Percentiles rank a stretch among this genome's conserved stretches.
Evolutionary conservation across 2,888 invertebrate genomes (phyloP).

Genomic region (Temnothorax rugatulus): DNA sequence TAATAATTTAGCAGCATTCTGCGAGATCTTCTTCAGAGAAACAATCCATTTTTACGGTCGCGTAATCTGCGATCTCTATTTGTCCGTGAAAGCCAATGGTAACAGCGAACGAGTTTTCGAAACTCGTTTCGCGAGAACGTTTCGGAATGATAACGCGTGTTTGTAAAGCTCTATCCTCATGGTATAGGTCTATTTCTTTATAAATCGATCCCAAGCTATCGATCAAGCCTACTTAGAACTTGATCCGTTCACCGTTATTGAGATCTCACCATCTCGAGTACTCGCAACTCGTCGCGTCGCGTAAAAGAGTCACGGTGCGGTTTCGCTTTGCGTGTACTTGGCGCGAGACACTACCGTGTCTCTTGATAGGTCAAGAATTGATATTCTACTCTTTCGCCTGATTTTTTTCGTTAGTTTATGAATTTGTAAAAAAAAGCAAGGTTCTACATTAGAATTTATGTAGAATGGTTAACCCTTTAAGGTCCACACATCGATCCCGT

Average conservation of each 20-base stretch:
- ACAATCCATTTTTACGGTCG: background rate
- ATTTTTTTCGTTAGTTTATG: background rate
- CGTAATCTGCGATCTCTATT: background rate
- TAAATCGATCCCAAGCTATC: no score
- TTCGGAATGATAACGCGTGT: background rate
- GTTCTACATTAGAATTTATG: background rate
- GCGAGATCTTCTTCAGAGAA: background rate
- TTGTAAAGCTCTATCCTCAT: background rate
- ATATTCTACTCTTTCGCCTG: background rate
- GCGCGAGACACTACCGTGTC: no score
- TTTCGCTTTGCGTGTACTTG: no score
- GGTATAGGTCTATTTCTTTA: background rate
- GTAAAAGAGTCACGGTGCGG: no score
- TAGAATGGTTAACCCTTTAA: no score
- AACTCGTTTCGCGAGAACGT: background rate
- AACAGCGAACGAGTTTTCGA: background rate
- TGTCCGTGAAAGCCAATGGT: background rate
- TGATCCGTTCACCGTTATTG: no score
- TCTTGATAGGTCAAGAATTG: background rate
- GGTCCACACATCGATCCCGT: no score
- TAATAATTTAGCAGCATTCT: conserved; percentile 2
- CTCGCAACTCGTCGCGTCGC: no score
- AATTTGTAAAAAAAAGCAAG: background rate
- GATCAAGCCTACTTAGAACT: no score
- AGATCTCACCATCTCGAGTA: no score